Conservation (phyloP, 1,140 invertebrate species). For the Fopius arisanus region DNA sequence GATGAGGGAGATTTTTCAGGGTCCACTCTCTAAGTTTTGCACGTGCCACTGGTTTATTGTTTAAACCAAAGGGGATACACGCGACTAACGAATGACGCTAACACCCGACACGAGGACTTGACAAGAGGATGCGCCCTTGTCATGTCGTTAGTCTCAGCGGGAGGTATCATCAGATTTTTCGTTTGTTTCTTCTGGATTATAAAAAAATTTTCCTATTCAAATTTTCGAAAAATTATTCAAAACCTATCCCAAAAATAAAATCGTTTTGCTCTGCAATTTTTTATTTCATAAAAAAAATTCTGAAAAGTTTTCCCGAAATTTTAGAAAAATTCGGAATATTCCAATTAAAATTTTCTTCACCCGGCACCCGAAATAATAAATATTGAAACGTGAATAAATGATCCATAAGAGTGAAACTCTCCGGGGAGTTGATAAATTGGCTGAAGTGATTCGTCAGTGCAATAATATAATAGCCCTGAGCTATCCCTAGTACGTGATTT, state of each 20-base stretch:
- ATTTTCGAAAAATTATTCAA: no score
- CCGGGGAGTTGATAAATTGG: neutral
- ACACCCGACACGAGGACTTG: conserved; percentile 35
- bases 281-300: no score
- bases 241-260: no score
- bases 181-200: conserved; percentile 6
- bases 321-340: no score
- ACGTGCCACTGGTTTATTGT: conserved; percentile 32
- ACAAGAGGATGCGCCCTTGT: conserved; percentile 48
- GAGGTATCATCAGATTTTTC: conserved; percentile 55
- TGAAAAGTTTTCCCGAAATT: no score
- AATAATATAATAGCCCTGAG: conserved; percentile 11
- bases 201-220: no score
- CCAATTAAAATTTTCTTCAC: no score
- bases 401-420: no score
- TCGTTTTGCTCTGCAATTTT: no score
- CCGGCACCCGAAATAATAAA: no score
- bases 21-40: conserved; percentile 21
- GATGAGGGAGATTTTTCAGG: conserved; percentile 37
- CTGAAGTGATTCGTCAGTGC: conserved; percentile 5
- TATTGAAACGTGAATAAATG: no score
- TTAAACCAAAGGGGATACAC: conserved; percentile 46
- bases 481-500: conserved; percentile 46
- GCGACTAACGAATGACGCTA: conserved; percentile 44
- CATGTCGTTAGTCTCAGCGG: conserved; percentile 54